Evolutionary conservation across 2,888 invertebrate species (phyloP).

Genomic region (Lochmaea crataegi): DNA sequence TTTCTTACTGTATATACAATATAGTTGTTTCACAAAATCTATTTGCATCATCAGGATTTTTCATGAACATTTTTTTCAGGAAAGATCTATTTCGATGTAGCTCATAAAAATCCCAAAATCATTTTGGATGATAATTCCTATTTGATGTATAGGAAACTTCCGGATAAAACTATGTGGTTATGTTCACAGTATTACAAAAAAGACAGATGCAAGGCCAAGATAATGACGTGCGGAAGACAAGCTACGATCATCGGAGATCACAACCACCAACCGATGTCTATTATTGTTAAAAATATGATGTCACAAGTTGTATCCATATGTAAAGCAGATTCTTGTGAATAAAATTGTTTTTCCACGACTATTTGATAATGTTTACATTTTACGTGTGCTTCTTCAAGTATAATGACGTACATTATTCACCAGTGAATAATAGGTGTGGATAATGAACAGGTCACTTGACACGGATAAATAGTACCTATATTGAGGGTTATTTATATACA

Average conservation of each 20-base stretch:
- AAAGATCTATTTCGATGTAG: conserved; percentile 48
- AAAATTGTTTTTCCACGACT: no score
- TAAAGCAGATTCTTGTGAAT: conserved; percentile 18
- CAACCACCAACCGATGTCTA: conserved; percentile 43
- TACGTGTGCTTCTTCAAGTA: no score
- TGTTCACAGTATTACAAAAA: conserved; percentile 48
- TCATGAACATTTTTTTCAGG: conserved; percentile 39
- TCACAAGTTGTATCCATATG: conserved; percentile 39
- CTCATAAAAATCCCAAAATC: conserved; percentile 51
- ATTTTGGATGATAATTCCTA: conserved; percentile 48
- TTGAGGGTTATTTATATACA: no score
- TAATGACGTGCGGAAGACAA: conserved; percentile 45
- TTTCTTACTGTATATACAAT: no score
- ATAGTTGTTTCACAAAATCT: no score
- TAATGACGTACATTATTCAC: no score
- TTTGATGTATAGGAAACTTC: conserved; percentile 46
- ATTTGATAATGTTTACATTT: no score
- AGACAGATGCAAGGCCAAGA: conserved; percentile 46
- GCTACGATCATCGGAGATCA: conserved; percentile 44
- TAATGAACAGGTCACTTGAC: no score
- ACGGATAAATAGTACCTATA: no score
- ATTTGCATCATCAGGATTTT: no score
- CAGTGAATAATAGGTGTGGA: no score
- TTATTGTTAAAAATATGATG: conserved; percentile 36
- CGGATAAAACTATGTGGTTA: conserved; percentile 48